Evolutionary conservation across 2,113 vertebrate species (phyloP), one percentile per base, ranked within the genome.

Genomic region (Lophotis ruficrista): DNA sequence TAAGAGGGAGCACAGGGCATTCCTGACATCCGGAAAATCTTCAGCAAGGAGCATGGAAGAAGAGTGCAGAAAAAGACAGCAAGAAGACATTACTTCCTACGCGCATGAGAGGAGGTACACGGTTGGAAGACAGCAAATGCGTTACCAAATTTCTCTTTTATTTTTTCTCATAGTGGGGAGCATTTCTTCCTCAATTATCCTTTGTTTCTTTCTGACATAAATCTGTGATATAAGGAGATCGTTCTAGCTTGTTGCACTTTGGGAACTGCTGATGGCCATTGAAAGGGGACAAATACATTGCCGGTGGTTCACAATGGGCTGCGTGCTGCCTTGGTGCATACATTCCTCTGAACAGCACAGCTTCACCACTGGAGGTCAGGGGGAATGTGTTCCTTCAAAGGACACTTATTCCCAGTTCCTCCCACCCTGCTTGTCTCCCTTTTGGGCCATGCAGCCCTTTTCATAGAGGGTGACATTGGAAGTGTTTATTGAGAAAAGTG

Each of bases 261-360:
- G 58, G 85, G 73, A 75, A 50, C 57, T 37, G 47, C 53, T 82
- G 17, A 10, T 41, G 54, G 48, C 27, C 31, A 5, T 3, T 78
- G 61, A 70, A 58, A 73, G 43, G 38, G 28, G 12, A 25, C 70
- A 58, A 7, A 31, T 33, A 31, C 2, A 1, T 60, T 61, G 45
- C 8, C 3, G 1, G 25, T 54, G 14, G 9, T 25, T 83, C 5
- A 25, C 1, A 1, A 25, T 2, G 14, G 17, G 19, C 72, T 61
- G 37, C 0, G 1, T 56, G 31, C 41, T 54, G 51, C 51, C 35
- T 53, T 15, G 23, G 12, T 3, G 2, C 4, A 3, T 57, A 3
- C 58, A 17, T 56, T 82, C 56, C 51, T 87, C 31, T 20, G 9
- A 82, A 62, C 31, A 58, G 41, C 47, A 75, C 2, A 0, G 27